Base-by-base conservation (phyloP, 1,140 invertebrate genomes). In the Diorhabda carinulata region DNA sequence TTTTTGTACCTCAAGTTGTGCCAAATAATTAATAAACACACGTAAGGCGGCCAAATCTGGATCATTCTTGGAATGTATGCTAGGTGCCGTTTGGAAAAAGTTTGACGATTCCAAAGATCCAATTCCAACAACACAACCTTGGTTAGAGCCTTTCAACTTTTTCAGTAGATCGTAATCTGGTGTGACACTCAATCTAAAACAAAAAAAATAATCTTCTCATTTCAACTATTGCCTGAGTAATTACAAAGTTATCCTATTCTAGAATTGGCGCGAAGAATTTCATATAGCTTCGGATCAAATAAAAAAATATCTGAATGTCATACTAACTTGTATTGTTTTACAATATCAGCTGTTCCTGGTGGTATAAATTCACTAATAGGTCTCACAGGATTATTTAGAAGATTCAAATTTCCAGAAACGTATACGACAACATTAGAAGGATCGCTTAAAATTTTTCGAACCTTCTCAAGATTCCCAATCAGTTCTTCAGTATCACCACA, bases 1-100 rank as follows among this genome's bases (percentile, higher is more conserved):
- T 25, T 25, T 25, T 25, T 25, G 25, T 80, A 92, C 90, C 84
- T 96, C 94, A 0, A 91, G 83, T 83, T 96, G 94, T 8, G 87
- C 91, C 57, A 97, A 87, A 82, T 96, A 97, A 79, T 95, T 91
- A 59, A 95, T 83, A 68, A 91, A 90, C 42, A 96, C 89, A 63
- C 90, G 81, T 9, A 96, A 82, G 52, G 91, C 85, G 3, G 93
- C 87, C 10, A 91, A 79, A 81, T 93, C 89, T 2, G 85, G 83
- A 79, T 91, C 82, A 40, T 84, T 79, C 76, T 85, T 89, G 57
- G 90, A 85, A 1, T 79, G 84, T 47, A 94, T 87, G 69, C 87
- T 87, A 40, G 86, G 85, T 61, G 86, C 85, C 40, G 85, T 82
- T 78, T 92, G 92, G 68, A 84, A 83, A 40, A 95, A 83, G 81